Evolutionary conservation across 2,113 vertebrate species (phyloP).

Genomic region (Arizona elegans): DNA sequence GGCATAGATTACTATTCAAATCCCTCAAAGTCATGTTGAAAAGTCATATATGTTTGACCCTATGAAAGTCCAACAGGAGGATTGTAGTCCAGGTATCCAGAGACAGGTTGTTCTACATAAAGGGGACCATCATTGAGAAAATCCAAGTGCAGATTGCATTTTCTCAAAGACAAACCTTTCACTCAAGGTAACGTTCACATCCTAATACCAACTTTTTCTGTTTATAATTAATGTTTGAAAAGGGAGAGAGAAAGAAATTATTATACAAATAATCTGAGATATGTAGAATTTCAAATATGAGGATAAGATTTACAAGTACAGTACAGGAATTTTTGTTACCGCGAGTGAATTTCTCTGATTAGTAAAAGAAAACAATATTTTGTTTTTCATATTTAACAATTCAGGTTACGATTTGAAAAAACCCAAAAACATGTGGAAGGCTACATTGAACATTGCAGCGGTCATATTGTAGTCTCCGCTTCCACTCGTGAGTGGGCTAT

Average conservation of each 20-base stretch:
- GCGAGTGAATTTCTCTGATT: neutral
- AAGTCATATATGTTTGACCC: neutral
- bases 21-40: neutral
- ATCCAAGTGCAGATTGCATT: neutral
- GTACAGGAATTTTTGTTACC: neutral
- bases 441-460: slow-evolving; percentile 70
- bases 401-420: slow-evolving; percentile 81
- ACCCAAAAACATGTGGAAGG: slow-evolving; percentile 82
- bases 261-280: neutral
- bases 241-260: neutral
- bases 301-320: neutral
- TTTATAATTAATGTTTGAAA: neutral
- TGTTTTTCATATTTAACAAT: neutral
- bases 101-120: neutral
- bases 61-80: neutral
- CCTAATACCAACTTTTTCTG: neutral
- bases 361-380: neutral
- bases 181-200: neutral
- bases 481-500: slow-evolving; percentile 92
- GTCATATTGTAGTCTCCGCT: slow-evolving; percentile 80
- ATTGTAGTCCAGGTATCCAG: neutral
- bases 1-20: neutral
- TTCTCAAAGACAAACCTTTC: neutral
- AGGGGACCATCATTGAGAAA: neutral
- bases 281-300: neutral